Percentiles rank a stretch among this genome's conserved stretches.
Evolutionary conservation across 2,113 vertebrate genomes (phyloP).

Genomic region (Pterocles burchelli): DNA sequence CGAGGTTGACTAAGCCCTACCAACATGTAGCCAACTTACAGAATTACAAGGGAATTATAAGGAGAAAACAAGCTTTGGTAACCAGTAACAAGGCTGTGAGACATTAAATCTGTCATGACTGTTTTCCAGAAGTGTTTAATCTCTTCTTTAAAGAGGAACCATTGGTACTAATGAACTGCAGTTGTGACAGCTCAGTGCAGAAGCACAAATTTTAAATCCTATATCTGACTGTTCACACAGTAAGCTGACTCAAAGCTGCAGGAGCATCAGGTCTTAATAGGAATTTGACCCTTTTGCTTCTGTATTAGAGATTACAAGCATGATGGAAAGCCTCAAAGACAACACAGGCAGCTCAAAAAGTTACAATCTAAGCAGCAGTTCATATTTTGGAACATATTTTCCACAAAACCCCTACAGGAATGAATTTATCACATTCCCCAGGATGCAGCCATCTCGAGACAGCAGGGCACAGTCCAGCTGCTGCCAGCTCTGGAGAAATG

Average conservation of each 20-base stretch:
- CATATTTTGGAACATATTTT: neutral
- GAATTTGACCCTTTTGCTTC: neutral
- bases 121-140: neutral
- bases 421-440: neutral
- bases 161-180: neutral
- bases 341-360: neutral
- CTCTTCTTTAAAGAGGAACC: neutral
- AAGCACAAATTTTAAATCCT: neutral
- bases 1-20: neutral
- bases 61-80: neutral
- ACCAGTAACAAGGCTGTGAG: neutral
- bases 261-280: neutral
- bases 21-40: neutral
- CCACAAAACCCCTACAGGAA: neutral
- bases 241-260: neutral
- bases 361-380: neutral
- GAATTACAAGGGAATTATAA: neutral
- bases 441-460: fast-evolving
- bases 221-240: neutral
- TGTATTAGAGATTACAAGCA: neutral
- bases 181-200: neutral
- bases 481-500: neutral
- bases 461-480: neutral
- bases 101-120: neutral
- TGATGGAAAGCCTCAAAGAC: neutral